Base-by-base conservation (phyloP, 2,797 vertebrate species). In the Argyrosomus regius region DNA sequence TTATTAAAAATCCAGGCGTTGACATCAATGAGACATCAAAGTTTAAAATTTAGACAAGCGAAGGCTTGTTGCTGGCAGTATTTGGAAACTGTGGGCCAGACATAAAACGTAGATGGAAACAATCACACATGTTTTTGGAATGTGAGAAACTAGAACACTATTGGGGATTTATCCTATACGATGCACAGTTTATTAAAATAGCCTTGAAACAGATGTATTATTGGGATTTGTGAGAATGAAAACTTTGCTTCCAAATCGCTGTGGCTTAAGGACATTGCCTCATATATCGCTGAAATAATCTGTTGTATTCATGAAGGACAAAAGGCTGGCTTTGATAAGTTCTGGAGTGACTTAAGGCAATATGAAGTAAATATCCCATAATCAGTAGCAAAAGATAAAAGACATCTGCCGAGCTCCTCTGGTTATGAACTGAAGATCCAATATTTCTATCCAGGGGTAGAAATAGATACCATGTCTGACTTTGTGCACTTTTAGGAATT, bases 281-380 rank as follows among this genome's bases (percentile, higher is more conserved):
- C 48, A 57, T 48, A 58, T 22, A 26, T 11, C 13, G 2, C 12
- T 39, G 18, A 54, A 49, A 46, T 50, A 61, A 66, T 35, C 0
- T 13, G 26, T 71, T 77, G 58, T 49, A 68, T 52, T 72, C 48
- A 31, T 16, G 70, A 39, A 72, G 59, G 31, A 63, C 71, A 56
- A 43, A 46, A 53, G 41, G 11, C 24, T 18, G 53, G 0, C 4
- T 76, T 78, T 77, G 17, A 71, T 54, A 49, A 39, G 22, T 24
- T 18, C 18, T 56, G 3, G 20, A 50, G 31, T 31, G 49, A 73
- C 17, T 74, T 7, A 6, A 71, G 71, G 41, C 10, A 69, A 59
- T 61, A 69, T 24, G 0, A 41, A 17, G 9, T 53, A 53, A 69
- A 77, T 22, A 61, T 83, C 74, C 53, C n/a, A 75, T 14, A 72